These are phyloP conservation scores for Homarus gammarus DNA, from an alignment of 2,888 invertebrate species.

Conservation along the genomic window DNA sequence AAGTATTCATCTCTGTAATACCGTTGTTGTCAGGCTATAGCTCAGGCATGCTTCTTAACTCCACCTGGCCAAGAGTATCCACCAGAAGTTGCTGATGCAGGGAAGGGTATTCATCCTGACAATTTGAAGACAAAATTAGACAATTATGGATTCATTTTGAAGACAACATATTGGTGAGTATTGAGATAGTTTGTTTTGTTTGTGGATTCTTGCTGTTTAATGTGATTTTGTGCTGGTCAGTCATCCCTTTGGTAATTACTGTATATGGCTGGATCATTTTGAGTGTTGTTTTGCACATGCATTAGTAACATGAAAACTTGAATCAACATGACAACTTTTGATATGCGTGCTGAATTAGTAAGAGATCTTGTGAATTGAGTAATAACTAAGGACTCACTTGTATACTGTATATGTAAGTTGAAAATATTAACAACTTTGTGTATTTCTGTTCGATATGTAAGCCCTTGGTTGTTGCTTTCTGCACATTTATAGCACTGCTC, in stretches of 20 bases:
- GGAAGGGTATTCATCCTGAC: conserved; percentile 84
- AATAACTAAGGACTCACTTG: too few relatives aligned
- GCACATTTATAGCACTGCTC: too few relatives aligned
- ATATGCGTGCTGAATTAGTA: too few relatives aligned
- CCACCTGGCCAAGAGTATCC: conserved; percentile 86
- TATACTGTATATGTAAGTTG: too few relatives aligned
- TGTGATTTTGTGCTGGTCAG: neutral
- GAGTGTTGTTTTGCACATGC: too few relatives aligned
- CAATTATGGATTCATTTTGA: conserved; percentile 87
- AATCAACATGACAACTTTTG: too few relatives aligned
- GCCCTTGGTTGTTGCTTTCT: too few relatives aligned
- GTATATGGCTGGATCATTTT: too few relatives aligned
- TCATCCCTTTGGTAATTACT: neutral
- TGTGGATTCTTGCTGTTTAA: neutral
- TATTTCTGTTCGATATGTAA: too few relatives aligned
- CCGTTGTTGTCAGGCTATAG: conserved; percentile 85
- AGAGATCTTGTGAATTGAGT: too few relatives aligned
- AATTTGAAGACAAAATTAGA: conserved; percentile 88
- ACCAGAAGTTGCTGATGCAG: conserved; percentile 84
- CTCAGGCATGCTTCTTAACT: conserved; percentile 89
- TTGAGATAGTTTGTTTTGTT: neutral
- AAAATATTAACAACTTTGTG: too few relatives aligned
- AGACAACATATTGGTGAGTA: conserved; percentile 93
- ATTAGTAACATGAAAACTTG: too few relatives aligned
- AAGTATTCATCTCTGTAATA: neutral